Conservation (phyloP, 2,888 invertebrate genomes). For the Aproaerema taeniolella region DNA sequence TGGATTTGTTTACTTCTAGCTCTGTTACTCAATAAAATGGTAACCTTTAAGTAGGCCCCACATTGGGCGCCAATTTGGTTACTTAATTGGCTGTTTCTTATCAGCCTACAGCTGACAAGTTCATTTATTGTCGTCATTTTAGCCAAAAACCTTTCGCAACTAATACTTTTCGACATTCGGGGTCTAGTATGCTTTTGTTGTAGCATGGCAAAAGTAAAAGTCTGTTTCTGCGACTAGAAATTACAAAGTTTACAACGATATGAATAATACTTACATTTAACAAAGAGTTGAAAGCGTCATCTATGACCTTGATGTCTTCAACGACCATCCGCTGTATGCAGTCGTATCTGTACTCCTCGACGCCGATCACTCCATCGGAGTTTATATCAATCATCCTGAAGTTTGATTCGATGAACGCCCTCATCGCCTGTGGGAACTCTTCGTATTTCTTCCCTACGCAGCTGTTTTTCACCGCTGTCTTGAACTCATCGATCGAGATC, state of each 20-base stretch:
- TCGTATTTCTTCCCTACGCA: slow-evolving; percentile 87
- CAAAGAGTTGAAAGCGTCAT: slow-evolving; percentile 86
- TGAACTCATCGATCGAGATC: slow-evolving; percentile 89
- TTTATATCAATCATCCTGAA: slow-evolving; percentile 89
- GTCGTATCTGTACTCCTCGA: slow-evolving; percentile 90
- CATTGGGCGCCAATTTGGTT: too few species aligned
- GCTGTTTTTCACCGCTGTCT: slow-evolving; percentile 86
- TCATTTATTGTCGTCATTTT: too few species aligned
- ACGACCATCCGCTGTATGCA: slow-evolving; percentile 88
- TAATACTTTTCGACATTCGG: too few species aligned
- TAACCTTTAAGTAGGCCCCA: too few species aligned
- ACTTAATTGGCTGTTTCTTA: too few species aligned
- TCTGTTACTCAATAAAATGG: too few species aligned
- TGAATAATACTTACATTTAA: slow-evolving; percentile 84
- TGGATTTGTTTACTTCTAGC: too few species aligned
- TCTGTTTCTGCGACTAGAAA: too few species aligned
- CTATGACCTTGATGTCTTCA: slow-evolving; percentile 84
- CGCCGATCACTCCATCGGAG: slow-evolving; percentile 86
- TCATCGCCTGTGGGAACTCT: slow-evolving; percentile 91
- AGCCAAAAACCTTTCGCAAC: too few species aligned
- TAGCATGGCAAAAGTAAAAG: background rate
- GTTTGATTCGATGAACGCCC: slow-evolving; percentile 90
- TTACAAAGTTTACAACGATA: too few species aligned
- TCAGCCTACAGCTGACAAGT: too few species aligned
- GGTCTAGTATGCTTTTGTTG: too few species aligned